phyloP scores from a whole-genome alignment of 2,888 invertebrate genomes.

The Ellobium chinense region DNA sequence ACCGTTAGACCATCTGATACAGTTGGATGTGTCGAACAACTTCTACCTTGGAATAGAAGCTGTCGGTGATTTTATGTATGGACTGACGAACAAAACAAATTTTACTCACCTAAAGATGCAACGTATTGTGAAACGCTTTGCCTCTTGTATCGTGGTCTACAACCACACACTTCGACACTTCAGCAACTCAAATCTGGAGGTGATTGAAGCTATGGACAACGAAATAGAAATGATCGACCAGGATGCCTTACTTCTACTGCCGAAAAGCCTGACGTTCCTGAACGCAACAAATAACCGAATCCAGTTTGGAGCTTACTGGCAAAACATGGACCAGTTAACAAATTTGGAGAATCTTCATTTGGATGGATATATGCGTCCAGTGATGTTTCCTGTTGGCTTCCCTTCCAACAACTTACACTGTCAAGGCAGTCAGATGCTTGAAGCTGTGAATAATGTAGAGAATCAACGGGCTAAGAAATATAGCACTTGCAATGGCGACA shows the following conservation, averaged over 20 bases:
- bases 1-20: conserved; percentile 2
- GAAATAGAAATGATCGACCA: conserved; percentile 42
- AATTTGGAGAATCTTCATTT: conserved; percentile 25
- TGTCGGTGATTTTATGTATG: conserved; percentile 35
- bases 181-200: conserved; percentile 26
- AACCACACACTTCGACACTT: conserved; percentile 14
- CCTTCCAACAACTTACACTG: neutral
- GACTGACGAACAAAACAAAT: conserved; percentile 15
- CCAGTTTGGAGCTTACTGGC: conserved; percentile 37
- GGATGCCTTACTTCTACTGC: conserved; percentile 41
- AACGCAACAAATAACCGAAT: conserved; percentile 34
- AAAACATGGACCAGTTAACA: conserved; percentile 30
- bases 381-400: neutral
- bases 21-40: conserved; percentile 30
- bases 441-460: no score
- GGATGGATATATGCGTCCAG: conserved; percentile 1
- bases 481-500: no score
- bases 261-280: conserved; percentile 21
- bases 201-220: conserved; percentile 43
- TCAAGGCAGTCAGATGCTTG: no score
- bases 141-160: conserved; percentile 19
- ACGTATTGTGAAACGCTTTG: conserved; percentile 8
- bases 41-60: conserved; percentile 24
- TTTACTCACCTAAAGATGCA: conserved; percentile 17
- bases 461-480: no score